phyloP scores from a whole-genome alignment of 2,888 invertebrate species.

The Dilophus febrilis region DNA sequence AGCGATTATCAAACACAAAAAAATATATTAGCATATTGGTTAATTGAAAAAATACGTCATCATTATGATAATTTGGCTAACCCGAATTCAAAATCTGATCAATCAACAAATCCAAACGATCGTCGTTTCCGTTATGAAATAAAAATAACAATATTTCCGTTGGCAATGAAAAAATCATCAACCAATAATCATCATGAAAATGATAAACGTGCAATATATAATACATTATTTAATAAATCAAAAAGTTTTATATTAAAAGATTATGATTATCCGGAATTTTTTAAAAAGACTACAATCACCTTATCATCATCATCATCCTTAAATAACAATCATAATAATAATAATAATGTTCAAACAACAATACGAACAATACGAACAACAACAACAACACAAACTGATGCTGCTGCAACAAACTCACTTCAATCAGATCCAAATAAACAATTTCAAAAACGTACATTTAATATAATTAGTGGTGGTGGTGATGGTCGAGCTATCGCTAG shows the following conservation, averaged over 20 bases:
- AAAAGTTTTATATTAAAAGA: slow-evolving; percentile 48
- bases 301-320: not conserved
- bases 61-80: slow-evolving; percentile 33
- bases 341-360: not conserved
- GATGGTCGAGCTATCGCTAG: no score
- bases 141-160: slow-evolving; percentile 45
- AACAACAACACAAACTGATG: not conserved
- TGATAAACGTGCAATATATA: no score
- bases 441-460: no score
- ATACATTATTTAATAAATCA: slow-evolving; percentile 25
- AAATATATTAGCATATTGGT: slow-evolving; percentile 45
- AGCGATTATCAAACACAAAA: slow-evolving; percentile 15
- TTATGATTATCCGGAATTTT: slow-evolving; percentile 26
- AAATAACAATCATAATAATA: not conserved
- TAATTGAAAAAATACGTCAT: slow-evolving; percentile 49
- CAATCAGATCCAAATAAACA: not conserved
- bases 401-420: not conserved
- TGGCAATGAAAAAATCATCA: slow-evolving; percentile 16
- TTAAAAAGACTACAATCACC: slow-evolving; percentile 9
- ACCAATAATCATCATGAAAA: not conserved
- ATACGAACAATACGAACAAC: not conserved
- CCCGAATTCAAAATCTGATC: no score
- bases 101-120: slow-evolving; percentile 8
- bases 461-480: no score
- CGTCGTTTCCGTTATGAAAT: slow-evolving; percentile 42